phyloP scores from a whole-genome alignment of 2,797 vertebrate genomes.

The Falco naumanni region DNA sequence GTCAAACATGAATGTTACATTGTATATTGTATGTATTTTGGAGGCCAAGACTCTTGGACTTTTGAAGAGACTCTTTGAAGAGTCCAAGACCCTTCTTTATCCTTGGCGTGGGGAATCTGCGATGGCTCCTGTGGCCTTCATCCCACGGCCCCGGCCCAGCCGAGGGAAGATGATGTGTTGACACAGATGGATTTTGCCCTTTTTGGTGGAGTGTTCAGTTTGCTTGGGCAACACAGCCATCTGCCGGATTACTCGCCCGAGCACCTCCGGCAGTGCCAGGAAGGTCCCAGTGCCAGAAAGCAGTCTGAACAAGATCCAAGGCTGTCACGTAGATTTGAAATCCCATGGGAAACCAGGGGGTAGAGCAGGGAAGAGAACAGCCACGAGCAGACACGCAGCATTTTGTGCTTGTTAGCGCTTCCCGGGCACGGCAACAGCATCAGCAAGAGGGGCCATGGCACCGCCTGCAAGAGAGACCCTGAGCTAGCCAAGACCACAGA shows the following conservation, averaged over 20 bases:
- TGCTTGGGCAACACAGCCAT: constrained; percentile 49
- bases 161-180: constrained; percentile 16
- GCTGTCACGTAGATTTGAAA: not conserved
- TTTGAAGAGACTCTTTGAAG: not conserved
- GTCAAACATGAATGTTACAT: not conserved
- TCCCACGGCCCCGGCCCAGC: not conserved
- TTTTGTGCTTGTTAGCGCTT: not conserved
- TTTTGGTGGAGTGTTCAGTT: constrained; percentile 24
- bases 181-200: constrained; percentile 55
- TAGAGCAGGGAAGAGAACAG: constrained; percentile 5
- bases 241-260: not conserved
- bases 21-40: not conserved
- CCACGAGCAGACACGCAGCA: not conserved
- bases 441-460: not conserved
- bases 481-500: not conserved
- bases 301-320: not conserved
- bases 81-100: not conserved
- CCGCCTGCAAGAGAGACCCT: not conserved
- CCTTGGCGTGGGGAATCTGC: not conserved
- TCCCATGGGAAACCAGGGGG: not conserved
- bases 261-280: not conserved
- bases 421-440: not conserved
- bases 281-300: not conserved
- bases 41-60: not conserved
- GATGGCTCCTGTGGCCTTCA: not conserved